Base-by-base conservation (phyloP, 2,888 invertebrate genomes). In the Drosophila cracens region DNA sequence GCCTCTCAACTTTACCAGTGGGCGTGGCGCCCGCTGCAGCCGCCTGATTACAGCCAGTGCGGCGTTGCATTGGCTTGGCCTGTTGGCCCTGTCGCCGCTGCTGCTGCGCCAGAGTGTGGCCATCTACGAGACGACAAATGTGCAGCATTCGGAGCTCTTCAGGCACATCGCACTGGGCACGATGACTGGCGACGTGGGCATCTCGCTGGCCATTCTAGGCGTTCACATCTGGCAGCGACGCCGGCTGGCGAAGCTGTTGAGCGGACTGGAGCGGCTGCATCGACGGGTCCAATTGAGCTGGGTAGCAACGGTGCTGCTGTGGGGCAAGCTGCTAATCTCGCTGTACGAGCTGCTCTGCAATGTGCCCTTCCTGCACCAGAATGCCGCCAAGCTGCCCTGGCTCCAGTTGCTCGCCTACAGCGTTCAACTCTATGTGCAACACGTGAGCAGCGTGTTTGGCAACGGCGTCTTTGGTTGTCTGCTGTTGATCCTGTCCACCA, bases 321-420 rank as follows among this genome's bases (percentile, higher is more conserved):
- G 87, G 70, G 36, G 81, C n/a, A 92, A 92, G 73, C 27, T 90
- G 29, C 34, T 81, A 5, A 76, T 90, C 21, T 87, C 82, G 38
- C 67, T 82, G 2, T 91, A 92, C 61, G 87, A 90, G 40, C 61
- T 91, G 33, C 53, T 88, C 18, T 79, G 89, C 73, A 91, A 84
- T 69, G 70, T 91, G 16, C 93, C 92, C 13, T 92, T 89, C 51
- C 34, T 92, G 36, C 69, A 71, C 4, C 62, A 81, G 18, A 72
- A 81, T 7, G 83, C 84, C 2, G 48, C 59, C 1, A 72, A 65
- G 4, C 74, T 92, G 53, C 67, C 87, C 13, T 72, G 80, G 61
- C 51, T 60, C 29, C 83, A 81, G 58, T 67, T 91, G 1, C 27
- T 85, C 34, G 87, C 87, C n/a, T 92, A 87, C 61, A 66, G 83